Percentiles rank a stretch among this genome's conserved stretches.
Conservation (phyloP, 2,113 vertebrate genomes). For the Corvus hawaiiensis region DNA sequence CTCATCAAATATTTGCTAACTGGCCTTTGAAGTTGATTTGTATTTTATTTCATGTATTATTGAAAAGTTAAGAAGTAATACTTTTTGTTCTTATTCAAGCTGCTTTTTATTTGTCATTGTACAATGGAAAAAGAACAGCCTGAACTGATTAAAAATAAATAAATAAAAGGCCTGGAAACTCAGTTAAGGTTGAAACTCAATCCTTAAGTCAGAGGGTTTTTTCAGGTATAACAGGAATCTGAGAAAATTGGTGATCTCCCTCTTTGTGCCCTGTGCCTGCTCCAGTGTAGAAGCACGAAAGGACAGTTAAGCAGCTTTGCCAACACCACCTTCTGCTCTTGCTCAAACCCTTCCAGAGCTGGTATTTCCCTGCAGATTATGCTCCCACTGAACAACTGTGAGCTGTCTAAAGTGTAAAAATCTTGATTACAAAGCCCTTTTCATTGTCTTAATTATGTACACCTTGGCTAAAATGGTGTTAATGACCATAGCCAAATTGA, state of each 20-base stretch:
- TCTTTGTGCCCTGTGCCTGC: neutral
- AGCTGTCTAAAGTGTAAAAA: neutral
- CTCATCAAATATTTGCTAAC: constrained; percentile 53
- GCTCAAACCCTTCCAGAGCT: neutral
- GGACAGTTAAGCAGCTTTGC: neutral
- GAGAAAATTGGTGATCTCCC: neutral
- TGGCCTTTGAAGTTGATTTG: constrained; percentile 53
- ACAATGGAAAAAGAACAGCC: constrained; percentile 42
- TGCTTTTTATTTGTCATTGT: constrained; percentile 56
- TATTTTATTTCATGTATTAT: constrained; percentile 54
- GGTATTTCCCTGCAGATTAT: neutral
- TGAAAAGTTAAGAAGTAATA: constrained; percentile 55
- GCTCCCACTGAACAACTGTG: neutral
- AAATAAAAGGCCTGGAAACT: constrained; percentile 52
- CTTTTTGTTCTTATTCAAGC: constrained; percentile 55
- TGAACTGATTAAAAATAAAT: constrained; percentile 63
- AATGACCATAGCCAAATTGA: neutral
- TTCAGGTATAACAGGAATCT: constrained; percentile 1
- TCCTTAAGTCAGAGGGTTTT: neutral
- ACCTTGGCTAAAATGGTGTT: neutral
- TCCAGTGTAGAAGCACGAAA: neutral
- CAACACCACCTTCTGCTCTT: neutral
- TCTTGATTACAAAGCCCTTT: neutral
- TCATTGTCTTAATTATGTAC: neutral
- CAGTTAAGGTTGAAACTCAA: constrained; percentile 40